A percentile compares a stretch with the other conserved stretches of the same genome.
Conservation (phyloP, 2,888 invertebrate species). For the Aricia artaxerxes region DNA sequence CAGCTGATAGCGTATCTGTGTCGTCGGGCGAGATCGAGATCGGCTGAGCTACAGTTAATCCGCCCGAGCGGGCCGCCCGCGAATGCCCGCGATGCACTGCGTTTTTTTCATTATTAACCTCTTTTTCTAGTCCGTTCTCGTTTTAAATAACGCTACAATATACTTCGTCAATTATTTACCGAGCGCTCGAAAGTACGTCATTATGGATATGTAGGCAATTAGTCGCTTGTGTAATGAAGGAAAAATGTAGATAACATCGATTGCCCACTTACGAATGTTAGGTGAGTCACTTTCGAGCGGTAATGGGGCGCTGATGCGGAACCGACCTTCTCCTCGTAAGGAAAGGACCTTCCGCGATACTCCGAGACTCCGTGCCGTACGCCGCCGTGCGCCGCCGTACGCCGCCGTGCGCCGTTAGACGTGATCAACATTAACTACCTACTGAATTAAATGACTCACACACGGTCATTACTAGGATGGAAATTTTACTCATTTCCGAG, state of each 20-base stretch:
- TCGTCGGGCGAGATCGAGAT: conserved; percentile 45
- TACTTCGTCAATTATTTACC: conserved; percentile 7
- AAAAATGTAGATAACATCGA: conserved; percentile 31
- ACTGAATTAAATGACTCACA: conserved; percentile 35
- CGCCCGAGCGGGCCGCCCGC: background rate
- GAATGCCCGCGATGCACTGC: conserved; percentile 21
- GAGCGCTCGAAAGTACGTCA: conserved; percentile 13
- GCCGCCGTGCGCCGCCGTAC: background rate
- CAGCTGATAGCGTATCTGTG: conserved; percentile 28
- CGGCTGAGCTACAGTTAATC: conserved; percentile 27
- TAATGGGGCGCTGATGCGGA: conserved; percentile 54
- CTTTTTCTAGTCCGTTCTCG: conserved; percentile 25
- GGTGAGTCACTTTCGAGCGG: conserved; percentile 53
- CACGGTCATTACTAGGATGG: conserved; percentile 42
- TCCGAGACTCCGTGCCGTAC: background rate
- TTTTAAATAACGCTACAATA: conserved; percentile 24
- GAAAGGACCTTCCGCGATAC: conserved; percentile 43
- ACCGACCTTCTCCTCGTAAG: conserved; percentile 50
- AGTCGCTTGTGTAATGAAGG: conserved; percentile 26
- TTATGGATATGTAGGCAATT: conserved; percentile 22
- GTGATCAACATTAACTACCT: conserved; percentile 29
- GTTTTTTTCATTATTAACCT: conserved; percentile 29
- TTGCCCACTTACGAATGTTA: conserved; percentile 32
- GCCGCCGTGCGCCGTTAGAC: conserved; percentile 17
- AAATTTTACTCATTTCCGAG: conserved; percentile 8